Evolutionary conservation across 2,888 invertebrate species (phyloP).

Genomic region (Mythimna lalbum): DNA sequence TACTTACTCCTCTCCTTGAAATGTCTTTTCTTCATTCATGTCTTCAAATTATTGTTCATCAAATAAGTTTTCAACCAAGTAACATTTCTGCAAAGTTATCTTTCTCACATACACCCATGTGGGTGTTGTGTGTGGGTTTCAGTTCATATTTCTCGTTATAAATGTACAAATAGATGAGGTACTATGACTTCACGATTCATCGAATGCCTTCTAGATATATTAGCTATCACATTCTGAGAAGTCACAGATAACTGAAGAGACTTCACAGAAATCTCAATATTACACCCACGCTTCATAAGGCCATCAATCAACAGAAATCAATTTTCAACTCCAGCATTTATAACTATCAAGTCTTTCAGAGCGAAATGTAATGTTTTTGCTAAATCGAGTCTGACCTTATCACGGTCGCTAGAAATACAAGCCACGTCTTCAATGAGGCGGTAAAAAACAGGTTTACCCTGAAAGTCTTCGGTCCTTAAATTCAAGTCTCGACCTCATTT

Average conservation of each 20-base stretch:
- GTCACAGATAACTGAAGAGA: background rate
- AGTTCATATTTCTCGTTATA: background rate
- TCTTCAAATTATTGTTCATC: background rate
- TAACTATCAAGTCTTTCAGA: slow-evolving; percentile 8
- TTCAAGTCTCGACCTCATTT: slow-evolving; percentile 35
- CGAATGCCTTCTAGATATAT: background rate
- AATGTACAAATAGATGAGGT: background rate
- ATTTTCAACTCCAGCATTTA: slow-evolving; percentile 2
- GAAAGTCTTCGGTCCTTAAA: background rate
- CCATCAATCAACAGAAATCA: slow-evolving; percentile 38
- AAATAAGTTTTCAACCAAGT: background rate
- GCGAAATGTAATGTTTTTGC: slow-evolving; percentile 18
- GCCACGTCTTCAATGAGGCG: slow-evolving; percentile 13
- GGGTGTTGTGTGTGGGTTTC: too few relatives aligned
- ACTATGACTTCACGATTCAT: background rate
- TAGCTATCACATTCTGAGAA: background rate
- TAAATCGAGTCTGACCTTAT: slow-evolving; percentile 3
- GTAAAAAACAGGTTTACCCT: slow-evolving; percentile 7
- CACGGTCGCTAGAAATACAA: background rate
- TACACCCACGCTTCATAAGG: slow-evolving; percentile 2
- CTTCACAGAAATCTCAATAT: slow-evolving; percentile 9
- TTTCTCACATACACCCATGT: background rate
- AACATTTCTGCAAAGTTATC: background rate
- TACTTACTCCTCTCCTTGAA: background rate
- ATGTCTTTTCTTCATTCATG: background rate